Conservation (phyloP, 2,113 vertebrate genomes). For the Ancistrus triradiatus region DNA sequence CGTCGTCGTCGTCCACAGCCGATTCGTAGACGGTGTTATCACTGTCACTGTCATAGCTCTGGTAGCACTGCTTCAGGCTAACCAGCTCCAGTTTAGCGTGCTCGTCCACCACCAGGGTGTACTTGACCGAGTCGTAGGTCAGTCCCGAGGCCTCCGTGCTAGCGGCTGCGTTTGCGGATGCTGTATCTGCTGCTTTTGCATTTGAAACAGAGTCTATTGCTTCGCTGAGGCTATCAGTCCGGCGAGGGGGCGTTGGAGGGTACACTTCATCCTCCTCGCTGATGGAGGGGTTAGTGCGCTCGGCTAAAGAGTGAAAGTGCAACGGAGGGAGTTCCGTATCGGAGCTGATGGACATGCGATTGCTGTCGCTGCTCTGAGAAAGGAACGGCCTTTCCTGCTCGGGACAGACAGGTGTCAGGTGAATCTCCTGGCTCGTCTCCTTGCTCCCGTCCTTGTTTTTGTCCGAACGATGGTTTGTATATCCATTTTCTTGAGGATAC, state of each 20-base stretch:
- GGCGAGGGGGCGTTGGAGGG: constrained; percentile 38
- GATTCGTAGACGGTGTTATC: constrained; percentile 80
- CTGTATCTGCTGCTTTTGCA: constrained; percentile 12
- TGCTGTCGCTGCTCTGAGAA: constrained; percentile 81
- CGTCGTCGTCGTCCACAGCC: constrained; percentile 70
- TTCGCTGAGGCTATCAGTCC: constrained; percentile 40
- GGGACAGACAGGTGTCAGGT: constrained; percentile 76
- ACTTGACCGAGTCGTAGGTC: constrained; percentile 86
- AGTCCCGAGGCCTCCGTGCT: constrained; percentile 53
- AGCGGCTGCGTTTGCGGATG: constrained; percentile 26
- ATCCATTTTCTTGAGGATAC: constrained; percentile 58
- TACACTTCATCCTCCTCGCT: constrained; percentile 82
- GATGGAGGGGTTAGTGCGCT: constrained; percentile 79
- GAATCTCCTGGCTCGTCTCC: constrained; percentile 79
- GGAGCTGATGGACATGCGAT: constrained; percentile 94
- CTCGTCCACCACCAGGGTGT: constrained; percentile 92
- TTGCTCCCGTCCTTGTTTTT: constrained; percentile 59
- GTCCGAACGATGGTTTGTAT: constrained; percentile 3
- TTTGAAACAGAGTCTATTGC: constrained; percentile 3
- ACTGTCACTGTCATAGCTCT: constrained; percentile 75
- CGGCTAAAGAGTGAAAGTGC: constrained; percentile 38
- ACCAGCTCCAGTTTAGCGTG: constrained; percentile 87
- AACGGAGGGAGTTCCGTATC: constrained; percentile 72
- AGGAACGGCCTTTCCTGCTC: constrained; percentile 76
- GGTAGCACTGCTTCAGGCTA: constrained; percentile 81